A percentile compares a stretch with the other conserved stretches of the same genome.
Conservation (phyloP, 2,113 vertebrate genomes). For the Hyaena hyaena region DNA sequence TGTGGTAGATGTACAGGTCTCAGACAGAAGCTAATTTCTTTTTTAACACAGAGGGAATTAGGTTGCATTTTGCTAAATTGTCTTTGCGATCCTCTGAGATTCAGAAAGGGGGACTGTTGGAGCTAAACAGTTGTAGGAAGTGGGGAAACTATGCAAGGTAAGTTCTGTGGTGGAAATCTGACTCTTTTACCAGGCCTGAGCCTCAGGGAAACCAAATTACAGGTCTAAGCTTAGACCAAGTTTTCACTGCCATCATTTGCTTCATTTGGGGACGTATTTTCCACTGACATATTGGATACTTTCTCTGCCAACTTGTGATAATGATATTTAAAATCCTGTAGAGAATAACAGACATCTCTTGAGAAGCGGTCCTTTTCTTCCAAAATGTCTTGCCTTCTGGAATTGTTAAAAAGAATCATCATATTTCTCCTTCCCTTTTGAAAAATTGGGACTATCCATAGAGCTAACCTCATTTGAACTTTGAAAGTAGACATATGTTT, state of each 20-base stretch:
- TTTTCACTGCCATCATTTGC: constrained; percentile 33
- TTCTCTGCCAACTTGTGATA: constrained; percentile 58
- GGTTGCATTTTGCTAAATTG: neutral
- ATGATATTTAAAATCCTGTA: constrained; percentile 56
- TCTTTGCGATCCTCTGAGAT: neutral
- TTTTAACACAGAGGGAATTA: neutral
- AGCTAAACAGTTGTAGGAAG: neutral
- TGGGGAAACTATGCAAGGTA: neutral
- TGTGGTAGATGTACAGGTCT: neutral
- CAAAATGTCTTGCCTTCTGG: constrained; percentile 34
- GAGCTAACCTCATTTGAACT: neutral
- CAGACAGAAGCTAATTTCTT: neutral
- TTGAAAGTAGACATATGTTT: neutral
- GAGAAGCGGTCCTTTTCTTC: constrained; percentile 54
- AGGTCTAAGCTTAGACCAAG: neutral
- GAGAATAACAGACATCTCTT: constrained; percentile 46
- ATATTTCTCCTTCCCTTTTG: neutral
- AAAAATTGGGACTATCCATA: neutral
- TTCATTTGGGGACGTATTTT: constrained; percentile 52
- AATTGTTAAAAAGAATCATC: constrained; percentile 33
- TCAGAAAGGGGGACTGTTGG: neutral
- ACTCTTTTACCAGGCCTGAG: neutral
- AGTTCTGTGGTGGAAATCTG: neutral
- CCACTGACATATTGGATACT: constrained; percentile 51
- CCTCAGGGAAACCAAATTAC: neutral